Evolutionary conservation across 2,113 vertebrate genomes (phyloP), one percentile per base, ranked within the genome.

Genomic region (Procavia capensis): DNA sequence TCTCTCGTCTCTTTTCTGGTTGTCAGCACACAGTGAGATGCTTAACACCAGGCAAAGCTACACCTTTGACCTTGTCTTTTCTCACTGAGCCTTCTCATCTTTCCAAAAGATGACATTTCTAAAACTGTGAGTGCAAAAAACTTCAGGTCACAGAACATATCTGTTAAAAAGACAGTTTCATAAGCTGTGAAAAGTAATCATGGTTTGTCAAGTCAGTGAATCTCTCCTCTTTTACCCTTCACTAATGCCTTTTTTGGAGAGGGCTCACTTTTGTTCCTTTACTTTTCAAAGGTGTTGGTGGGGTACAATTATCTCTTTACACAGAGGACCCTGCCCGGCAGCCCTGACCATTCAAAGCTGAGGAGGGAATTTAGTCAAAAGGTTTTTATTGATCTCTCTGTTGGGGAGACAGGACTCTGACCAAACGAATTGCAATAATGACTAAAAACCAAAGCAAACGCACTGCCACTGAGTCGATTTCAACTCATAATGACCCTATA

Each of bases 121-220:
- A 90, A 93, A 90, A 85, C 82, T 0, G 0, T 85, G 61, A 94
- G 74, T 63, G 66, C 74, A 88, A 95, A 95, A 94, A 97, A 96
- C 82, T 75, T 66, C 75, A 86, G 93, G 81, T 85, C 88, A 39
- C 14, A 75, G 84, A 92, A 45, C 57, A 74, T 3, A 6, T 85
- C 90, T 95, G 81, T 94, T 90, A 79, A 90, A 86, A 95, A 92
- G 94, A 95, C 94, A 97, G 95, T 95, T 97, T 97, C 95, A 97
- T 82, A 90, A 96, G 88, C 97, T 96, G 81, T 96, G 93, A 95
- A 97, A 95, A 88, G 78, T 87, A 87, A 64, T 95, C 72, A 84
- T 22, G 25, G 50, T 92, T 95, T 98, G 95, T 96, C 93, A 94
- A 97, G 93, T 97, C 92, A 97, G 95, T 92, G 94, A 57, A 95